Evolutionary conservation across 2,113 vertebrate species (phyloP).

Genomic region (mouse (Mus musculus)): DNA sequence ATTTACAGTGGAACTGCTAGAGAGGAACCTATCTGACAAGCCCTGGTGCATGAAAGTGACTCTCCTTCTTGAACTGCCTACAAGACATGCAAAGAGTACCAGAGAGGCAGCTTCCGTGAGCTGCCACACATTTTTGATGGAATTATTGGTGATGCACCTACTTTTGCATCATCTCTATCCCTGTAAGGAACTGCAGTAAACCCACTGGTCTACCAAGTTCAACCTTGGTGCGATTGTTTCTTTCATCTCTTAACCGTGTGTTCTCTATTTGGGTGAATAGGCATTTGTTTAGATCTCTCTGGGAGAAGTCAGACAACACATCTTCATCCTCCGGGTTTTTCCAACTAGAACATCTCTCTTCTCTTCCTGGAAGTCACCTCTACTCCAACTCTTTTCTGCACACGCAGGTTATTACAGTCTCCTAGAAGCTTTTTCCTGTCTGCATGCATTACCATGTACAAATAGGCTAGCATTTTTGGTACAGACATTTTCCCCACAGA

Average conservation of each 20-base stretch:
- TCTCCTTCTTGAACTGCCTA: neutral
- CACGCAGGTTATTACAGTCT: neutral
- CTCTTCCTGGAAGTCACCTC: neutral
- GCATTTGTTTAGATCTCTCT: neutral
- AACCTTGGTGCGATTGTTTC: neutral
- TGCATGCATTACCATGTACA: conserved; percentile 4
- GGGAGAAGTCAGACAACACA: neutral
- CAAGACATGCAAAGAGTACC: neutral
- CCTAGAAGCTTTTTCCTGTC: conserved; percentile 33
- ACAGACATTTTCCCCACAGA: conserved; percentile 48
- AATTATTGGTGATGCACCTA: neutral
- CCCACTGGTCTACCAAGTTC: neutral
- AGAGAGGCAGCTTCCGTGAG: neutral
- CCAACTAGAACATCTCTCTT: neutral
- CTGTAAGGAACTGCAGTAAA: neutral
- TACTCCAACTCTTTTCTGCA: conserved; percentile 6
- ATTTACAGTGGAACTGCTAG: neutral
- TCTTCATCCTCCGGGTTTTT: neutral
- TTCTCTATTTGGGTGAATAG: neutral
- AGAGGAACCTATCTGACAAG: neutral
- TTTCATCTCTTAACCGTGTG: neutral
- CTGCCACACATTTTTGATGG: neutral
- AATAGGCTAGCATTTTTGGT: conserved; percentile 55
- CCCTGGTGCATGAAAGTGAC: neutral
- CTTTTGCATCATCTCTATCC: neutral